Evolutionary conservation across 2,797 vertebrate genomes (phyloP).

Genomic region (Micropoecilia bifurca): DNA sequence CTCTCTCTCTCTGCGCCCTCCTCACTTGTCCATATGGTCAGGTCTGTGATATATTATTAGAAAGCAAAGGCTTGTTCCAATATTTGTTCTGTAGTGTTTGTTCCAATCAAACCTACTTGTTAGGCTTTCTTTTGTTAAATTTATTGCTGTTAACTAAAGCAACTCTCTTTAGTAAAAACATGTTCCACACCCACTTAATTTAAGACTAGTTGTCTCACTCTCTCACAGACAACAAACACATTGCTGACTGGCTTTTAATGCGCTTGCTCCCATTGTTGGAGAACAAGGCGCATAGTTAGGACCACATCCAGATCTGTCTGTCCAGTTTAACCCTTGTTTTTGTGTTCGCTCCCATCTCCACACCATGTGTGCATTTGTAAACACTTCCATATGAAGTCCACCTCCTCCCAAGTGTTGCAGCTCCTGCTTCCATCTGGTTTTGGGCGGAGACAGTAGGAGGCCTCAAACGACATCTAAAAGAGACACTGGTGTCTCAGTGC

Average conservation of each 20-base stretch:
- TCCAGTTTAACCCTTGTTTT: slow-evolving; percentile 6
- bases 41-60: slow-evolving; percentile 48
- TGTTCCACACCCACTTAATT: slow-evolving; percentile 50
- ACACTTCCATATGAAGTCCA: slow-evolving; percentile 74
- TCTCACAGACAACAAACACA: slow-evolving; percentile 43
- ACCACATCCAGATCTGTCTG: slow-evolving; percentile 27
- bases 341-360: slow-evolving; percentile 18
- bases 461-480: slow-evolving; percentile 14
- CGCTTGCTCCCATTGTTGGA: slow-evolving; percentile 33
- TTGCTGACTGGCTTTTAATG: slow-evolving; percentile 40
- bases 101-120: slow-evolving; percentile 12
- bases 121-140: slow-evolving; percentile 24
- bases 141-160: slow-evolving; percentile 25
- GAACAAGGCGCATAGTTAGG: slow-evolving; percentile 20
- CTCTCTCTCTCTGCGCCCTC: slow-evolving; percentile 18
- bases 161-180: slow-evolving; percentile 29
- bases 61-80: slow-evolving; percentile 17
- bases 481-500: background rate
- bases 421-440: slow-evolving; percentile 58
- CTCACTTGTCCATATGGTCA: slow-evolving; percentile 66
- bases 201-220: slow-evolving; percentile 58
- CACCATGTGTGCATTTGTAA: slow-evolving; percentile 69
- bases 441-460: slow-evolving; percentile 34
- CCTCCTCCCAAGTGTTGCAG: slow-evolving; percentile 44
- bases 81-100: slow-evolving; percentile 11